phyloP scores from a whole-genome alignment of 1,140 invertebrate species.

The Heliothis virescens region DNA sequence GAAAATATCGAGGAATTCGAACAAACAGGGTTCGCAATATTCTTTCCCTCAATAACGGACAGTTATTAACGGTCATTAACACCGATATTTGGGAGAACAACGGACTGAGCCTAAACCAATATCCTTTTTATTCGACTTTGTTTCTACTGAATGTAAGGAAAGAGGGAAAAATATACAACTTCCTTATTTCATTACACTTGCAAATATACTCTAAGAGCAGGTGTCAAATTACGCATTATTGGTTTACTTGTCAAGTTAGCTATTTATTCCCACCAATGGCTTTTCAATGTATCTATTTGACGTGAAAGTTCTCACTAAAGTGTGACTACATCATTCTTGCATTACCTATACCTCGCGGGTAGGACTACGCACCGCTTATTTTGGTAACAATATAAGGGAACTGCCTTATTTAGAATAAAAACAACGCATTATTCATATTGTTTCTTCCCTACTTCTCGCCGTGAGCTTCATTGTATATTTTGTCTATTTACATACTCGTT shows the following conservation, averaged over 20 bases:
- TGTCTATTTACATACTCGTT: slow-evolving; percentile 2
- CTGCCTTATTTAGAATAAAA: slow-evolving; percentile 7
- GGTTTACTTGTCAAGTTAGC: slow-evolving; percentile 41
- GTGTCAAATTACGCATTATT: slow-evolving; percentile 47
- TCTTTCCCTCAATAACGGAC: slow-evolving; percentile 27
- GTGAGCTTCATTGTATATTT: not conserved
- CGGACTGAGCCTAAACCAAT: slow-evolving; percentile 20
- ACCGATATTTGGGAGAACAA: slow-evolving; percentile 6
- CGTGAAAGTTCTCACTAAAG: slow-evolving; percentile 13
- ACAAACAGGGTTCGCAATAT: slow-evolving; percentile 26
- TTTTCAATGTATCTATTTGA: slow-evolving; percentile 28
- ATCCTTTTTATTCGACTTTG: slow-evolving; percentile 11
- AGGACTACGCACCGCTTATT: slow-evolving; percentile 24
- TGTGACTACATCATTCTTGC: slow-evolving; percentile 9
- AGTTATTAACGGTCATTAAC: slow-evolving; percentile 35
- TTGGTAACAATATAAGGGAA: not conserved
- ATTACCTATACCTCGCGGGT: slow-evolving; percentile 5
- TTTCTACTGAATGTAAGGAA: not conserved
- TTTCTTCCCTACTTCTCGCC: not conserved
- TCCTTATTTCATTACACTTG: slow-evolving; percentile 27
- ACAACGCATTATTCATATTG: slow-evolving; percentile 32
- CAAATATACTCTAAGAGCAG: slow-evolving; percentile 8
- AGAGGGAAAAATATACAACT: not conserved
- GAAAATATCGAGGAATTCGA: slow-evolving; percentile 13
- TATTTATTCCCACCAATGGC: slow-evolving; percentile 37